Evolutionary conservation across 2,888 invertebrate species (phyloP), one percentile per base, ranked within the genome.

Genomic region (Rotaria socialis): DNA sequence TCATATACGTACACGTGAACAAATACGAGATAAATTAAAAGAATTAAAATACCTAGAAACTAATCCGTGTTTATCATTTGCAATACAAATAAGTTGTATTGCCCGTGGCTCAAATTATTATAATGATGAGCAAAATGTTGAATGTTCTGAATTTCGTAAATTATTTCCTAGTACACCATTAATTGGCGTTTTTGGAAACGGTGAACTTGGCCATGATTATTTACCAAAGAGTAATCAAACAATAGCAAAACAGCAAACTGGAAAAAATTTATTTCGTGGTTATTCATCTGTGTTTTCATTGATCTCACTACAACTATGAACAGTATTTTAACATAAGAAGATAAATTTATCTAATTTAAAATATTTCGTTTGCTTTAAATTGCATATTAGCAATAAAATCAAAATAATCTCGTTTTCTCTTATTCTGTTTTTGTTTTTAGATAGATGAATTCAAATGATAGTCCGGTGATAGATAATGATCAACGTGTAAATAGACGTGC

Each of bases 101-200:
- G 92, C 91, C 0, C 89, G 92, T 52, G 92, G 92, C 6, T 85
- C 87, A 27, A 87, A 88, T 5, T 88, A 89, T 87, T 89, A 90
- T 60, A 89, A 89, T 85, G 88, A 88, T 5, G 87, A 89, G 22
- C 85, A 88, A 14, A 90, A 91, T 88, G 90, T 92, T 3, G 92
- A 92, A 88, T 89, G 91, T 11, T 87, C 87, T 6, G 88, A 90
- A 4, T 92, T 92, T 88, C 88, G 89, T n/a, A 90, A 90, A 88
- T 87, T 90, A 85, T 92, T 92, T 88, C 92, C 92, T 2, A 89
- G 89, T 7, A 91, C 91, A 7, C 92, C 92, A 0, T 87, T 92
- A n/a, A 87, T 92, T 86, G 92, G 92, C 3, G 90, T 92, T 86
- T 92, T 92, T 89, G 92, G 92, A n/a, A 91, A 91, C 88, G 92